Evolutionary conservation across 2,888 invertebrate genomes (phyloP).

Genomic region (Rotaria socialis): DNA sequence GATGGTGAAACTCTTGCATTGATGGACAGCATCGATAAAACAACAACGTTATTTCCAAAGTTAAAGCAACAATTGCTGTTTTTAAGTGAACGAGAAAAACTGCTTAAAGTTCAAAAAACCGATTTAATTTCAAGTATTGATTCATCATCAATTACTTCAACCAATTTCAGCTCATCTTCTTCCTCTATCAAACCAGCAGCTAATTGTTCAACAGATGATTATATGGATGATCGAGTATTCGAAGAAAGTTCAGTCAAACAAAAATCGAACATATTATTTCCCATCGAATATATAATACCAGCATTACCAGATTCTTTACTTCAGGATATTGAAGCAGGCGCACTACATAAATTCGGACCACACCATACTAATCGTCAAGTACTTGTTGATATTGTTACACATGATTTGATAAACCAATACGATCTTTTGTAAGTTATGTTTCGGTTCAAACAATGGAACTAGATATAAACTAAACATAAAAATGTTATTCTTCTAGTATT

Average conservation of each 20-base stretch:
- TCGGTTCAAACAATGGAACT: neutral
- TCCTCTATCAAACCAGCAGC: neutral
- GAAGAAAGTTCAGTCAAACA: neutral
- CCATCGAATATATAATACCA: neutral
- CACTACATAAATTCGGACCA: constrained; percentile 12
- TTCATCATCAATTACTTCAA: neutral
- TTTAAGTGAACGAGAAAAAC: neutral
- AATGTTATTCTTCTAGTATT: neutral
- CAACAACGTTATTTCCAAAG: neutral
- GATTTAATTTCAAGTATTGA: neutral
- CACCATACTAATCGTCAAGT: constrained; percentile 30
- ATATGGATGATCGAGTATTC: neutral
- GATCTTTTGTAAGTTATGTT: constrained; percentile 3
- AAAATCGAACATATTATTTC: neutral
- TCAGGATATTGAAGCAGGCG: neutral
- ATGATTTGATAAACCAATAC: neutral
- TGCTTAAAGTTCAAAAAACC: neutral
- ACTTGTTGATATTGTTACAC: neutral
- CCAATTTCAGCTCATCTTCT: neutral
- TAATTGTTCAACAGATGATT: neutral
- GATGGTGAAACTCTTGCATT: neutral
- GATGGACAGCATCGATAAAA: neutral
- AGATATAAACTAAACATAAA: neutral
- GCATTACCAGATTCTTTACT: neutral
- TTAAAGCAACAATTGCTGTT: neutral